Base-by-base conservation (phyloP, 2,113 vertebrate species). In the Tetrax tetrax region DNA sequence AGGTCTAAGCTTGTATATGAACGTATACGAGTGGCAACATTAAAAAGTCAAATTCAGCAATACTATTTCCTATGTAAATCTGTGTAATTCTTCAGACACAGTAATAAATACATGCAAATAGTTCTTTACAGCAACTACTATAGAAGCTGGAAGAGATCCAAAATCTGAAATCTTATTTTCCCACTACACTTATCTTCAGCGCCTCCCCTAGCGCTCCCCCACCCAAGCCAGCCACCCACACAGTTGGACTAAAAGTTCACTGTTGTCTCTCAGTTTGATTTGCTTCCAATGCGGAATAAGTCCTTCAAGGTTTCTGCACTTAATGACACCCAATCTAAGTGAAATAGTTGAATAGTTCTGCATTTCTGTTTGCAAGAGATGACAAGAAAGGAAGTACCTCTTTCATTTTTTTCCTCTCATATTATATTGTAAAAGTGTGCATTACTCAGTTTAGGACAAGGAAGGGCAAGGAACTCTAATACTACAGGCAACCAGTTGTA, bases 171-270 rank as follows among this genome's bases (percentile, higher is more conserved):
- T 77, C 7, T 28, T 45, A 12, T 74, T 87, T 65, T 75, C 22
- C 35, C n/a, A 33, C 16, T 51, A 29, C 6, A 79, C 71, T 27
- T 47, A 38, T 9, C 12, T 35, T 51, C 37, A 43, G 25, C 41
- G 9, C 51, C 14, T 48, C 18, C 9, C 14, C 12, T 20, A 60
- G 8, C 1, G 1, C 4, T 3, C 25, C 14, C 24, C 9, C 10
- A 41, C 4, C 14, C 48, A 19, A 66, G 12, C 47, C 37, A 79
- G 4, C 18, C 33, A 59, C 8, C 3, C 5, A 63, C 14, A 6
- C 1, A 10, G 50, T 0, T 57, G n/a, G 27, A 68, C 29, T 66
- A 25, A 47, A 76, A 84, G 10, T 47, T 82, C 33, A 20, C 37
- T 63, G 20, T 25, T 68, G 19, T 53, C 3, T 80, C 56, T 57